These are phyloP conservation scores for Nixonia krombeini DNA, from an alignment of 1,140 invertebrate genomes.

Conservation along the genomic window DNA sequence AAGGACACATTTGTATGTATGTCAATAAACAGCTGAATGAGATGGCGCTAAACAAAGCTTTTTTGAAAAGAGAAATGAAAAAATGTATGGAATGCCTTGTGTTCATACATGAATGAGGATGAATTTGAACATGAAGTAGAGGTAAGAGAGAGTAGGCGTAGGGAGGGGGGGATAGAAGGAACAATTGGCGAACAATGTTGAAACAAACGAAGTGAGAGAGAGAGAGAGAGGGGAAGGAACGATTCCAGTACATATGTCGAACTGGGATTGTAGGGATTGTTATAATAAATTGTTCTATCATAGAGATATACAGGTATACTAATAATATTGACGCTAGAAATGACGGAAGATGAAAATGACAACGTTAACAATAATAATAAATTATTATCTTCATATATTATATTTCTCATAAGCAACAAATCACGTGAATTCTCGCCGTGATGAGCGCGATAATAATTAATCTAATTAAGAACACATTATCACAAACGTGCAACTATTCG, in stretches of 20 bases:
- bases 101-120: constrained; percentile 12
- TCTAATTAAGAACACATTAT: constrained; percentile 51
- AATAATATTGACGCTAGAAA: constrained; percentile 35
- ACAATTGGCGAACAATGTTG: no score
- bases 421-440: constrained; percentile 24
- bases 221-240: constrained; percentile 15
- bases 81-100: constrained; percentile 22
- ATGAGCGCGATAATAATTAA: constrained; percentile 38
- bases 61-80: constrained; percentile 11
- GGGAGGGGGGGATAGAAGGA: not conserved
- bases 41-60: no score
- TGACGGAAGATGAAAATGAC: constrained; percentile 44
- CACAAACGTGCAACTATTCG: constrained; percentile 47
- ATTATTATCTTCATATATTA: constrained; percentile 31
- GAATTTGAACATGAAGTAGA: not conserved
- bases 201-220: not conserved
- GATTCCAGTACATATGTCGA: constrained; percentile 17
- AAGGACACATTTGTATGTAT: constrained; percentile 5
- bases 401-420: constrained; percentile 36
- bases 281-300: constrained; percentile 22
- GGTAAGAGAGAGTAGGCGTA: not conserved
- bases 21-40: constrained; percentile 2
- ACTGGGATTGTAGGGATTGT: no score
- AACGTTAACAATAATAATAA: constrained; percentile 32
- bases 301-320: constrained; percentile 20